Evolutionary conservation across 2,113 vertebrate species (phyloP).

Genomic region (Chamaetylas fuelleborni): DNA sequence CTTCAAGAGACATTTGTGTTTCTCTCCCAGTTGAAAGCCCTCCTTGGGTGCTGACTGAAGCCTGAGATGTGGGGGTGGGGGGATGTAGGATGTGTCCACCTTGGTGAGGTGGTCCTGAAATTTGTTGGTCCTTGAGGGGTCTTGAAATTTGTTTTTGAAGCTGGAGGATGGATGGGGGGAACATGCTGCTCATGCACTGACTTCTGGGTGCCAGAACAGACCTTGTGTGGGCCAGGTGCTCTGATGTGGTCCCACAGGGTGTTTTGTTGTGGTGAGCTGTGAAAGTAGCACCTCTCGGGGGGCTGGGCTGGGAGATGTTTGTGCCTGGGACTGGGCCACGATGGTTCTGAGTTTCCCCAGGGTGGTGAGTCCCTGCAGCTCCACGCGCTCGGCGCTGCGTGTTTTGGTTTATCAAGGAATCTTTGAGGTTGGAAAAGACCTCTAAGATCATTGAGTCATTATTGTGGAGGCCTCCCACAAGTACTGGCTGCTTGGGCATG

Average conservation of each 20-base stretch:
- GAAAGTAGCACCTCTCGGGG: background rate
- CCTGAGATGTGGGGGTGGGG: too few species aligned
- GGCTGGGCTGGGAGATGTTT: background rate
- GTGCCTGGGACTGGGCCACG: background rate
- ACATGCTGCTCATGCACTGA: rapidly evolving
- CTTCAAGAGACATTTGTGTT: background rate
- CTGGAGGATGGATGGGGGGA: background rate
- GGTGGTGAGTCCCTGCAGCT: background rate
- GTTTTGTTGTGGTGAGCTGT: background rate
- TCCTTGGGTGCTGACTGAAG: background rate
- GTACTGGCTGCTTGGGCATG: background rate
- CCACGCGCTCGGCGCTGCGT: rapidly evolving
- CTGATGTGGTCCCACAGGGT: background rate
- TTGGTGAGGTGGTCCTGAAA: background rate
- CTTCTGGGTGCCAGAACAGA: background rate
- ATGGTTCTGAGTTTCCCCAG: background rate
- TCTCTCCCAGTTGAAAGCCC: background rate
- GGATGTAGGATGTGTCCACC: background rate
- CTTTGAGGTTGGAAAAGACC: background rate
- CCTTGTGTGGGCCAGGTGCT: background rate
- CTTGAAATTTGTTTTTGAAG: background rate
- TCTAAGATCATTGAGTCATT: background rate
- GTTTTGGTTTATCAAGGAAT: background rate
- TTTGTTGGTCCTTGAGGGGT: background rate
- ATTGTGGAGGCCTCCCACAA: rapidly evolving